Percentiles rank a stretch among this genome's conserved stretches.
Evolutionary conservation across 2,797 vertebrate genomes (phyloP).

Genomic region (Falco biarmicus): DNA sequence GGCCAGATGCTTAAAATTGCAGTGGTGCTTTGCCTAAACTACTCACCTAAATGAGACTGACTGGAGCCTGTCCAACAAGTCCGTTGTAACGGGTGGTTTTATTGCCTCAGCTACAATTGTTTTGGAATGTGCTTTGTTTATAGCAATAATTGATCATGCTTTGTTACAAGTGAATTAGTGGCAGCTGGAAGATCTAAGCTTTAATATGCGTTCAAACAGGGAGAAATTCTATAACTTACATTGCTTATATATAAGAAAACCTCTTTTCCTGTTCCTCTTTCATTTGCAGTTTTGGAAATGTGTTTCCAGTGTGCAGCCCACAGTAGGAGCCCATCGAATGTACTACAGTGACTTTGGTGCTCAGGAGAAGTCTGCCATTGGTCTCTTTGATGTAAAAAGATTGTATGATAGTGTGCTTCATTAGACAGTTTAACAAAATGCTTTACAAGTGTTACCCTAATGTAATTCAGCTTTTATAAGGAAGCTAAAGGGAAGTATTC

Average conservation of each 20-base stretch:
- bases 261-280: not conserved
- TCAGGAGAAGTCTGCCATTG: not conserved
- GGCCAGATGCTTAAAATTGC: slow-evolving; percentile 9
- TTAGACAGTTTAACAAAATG: not conserved
- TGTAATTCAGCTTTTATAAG: not conserved
- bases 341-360: not conserved
- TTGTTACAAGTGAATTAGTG: slow-evolving; percentile 41
- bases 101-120: slow-evolving; percentile 54
- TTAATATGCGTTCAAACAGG: slow-evolving; percentile 11
- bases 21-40: slow-evolving; percentile 26
- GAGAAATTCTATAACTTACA: not conserved
- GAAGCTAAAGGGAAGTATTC: not conserved
- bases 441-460: not conserved
- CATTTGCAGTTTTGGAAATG: not conserved
- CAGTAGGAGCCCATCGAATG: not conserved
- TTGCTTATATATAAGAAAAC: not conserved
- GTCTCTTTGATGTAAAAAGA: slow-evolving; percentile 5
- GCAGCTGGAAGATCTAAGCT: slow-evolving; percentile 43
- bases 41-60: slow-evolving; percentile 51
- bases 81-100: slow-evolving; percentile 34
- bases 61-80: slow-evolving; percentile 31
- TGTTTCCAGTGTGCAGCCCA: not conserved
- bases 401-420: not conserved
- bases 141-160: slow-evolving; percentile 48
- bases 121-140: slow-evolving; percentile 61